A percentile compares a stretch with the other conserved stretches of the same genome.
Conservation (phyloP, 1,140 invertebrate genomes). For the Hypothenemus hampei region DNA sequence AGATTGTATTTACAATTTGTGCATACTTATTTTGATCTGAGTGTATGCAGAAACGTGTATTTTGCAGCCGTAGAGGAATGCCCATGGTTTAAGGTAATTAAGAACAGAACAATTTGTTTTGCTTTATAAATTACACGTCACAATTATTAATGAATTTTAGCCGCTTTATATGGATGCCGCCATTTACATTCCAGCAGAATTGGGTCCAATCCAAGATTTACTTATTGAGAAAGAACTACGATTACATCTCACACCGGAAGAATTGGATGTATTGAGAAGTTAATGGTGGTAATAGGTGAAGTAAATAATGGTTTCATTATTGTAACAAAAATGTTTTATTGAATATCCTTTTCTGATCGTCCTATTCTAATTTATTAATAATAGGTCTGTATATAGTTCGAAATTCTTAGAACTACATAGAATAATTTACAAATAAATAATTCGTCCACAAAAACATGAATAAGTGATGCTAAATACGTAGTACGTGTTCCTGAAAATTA, state of each 20-base stretch:
- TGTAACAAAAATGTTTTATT: no score
- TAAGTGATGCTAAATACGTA: slow-evolving; percentile 8
- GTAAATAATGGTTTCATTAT: no score
- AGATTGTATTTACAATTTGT: slow-evolving; percentile 53
- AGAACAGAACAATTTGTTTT: not conserved
- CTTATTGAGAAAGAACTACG: slow-evolving; percentile 65
- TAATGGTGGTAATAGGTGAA: no score
- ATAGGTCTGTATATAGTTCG: no score
- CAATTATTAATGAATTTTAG: slow-evolving; percentile 40
- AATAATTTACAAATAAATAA: slow-evolving; percentile 27
- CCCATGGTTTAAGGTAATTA: slow-evolving; percentile 60
- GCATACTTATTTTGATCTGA: slow-evolving; percentile 37
- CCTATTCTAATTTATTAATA: no score
- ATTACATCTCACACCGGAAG: slow-evolving; percentile 64
- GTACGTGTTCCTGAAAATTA: no score
- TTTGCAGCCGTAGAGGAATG: slow-evolving; percentile 57
- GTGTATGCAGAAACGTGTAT: slow-evolving; percentile 46
- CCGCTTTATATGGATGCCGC: slow-evolving; percentile 52
- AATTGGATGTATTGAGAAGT: slow-evolving; percentile 58
- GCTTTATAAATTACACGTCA: not conserved
- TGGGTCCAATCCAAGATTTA: slow-evolving; percentile 61
- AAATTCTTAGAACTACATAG: no score
- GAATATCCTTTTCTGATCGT: no score
- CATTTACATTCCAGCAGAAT: slow-evolving; percentile 49
- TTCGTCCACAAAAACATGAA: slow-evolving; percentile 10